A percentile compares a stretch with the other conserved stretches of the same genome.
Conservation (phyloP, 2,113 vertebrate species). For the Pygoscelis adeliae region DNA sequence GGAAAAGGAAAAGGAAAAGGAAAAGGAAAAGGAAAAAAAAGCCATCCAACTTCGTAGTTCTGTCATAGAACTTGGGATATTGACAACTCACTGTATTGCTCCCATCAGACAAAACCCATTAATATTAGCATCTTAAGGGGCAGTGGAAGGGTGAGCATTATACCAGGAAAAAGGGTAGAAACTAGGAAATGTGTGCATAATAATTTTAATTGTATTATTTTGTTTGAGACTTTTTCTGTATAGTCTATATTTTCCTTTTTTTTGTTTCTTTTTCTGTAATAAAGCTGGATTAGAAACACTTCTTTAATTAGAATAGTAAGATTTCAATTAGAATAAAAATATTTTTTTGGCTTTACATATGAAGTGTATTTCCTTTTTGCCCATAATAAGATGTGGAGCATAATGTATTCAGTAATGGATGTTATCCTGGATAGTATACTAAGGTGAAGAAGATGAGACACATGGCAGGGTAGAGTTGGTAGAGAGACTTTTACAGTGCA, state of each 20-base stretch:
- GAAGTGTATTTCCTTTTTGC: not conserved
- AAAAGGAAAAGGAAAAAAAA: not conserved
- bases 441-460: conserved; percentile 38
- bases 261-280: not conserved
- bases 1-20: accelerated
- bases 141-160: not conserved
- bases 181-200: not conserved
- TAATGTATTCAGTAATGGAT: not conserved
- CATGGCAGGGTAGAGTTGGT: not conserved
- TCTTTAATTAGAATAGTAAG: not conserved
- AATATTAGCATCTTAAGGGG: not conserved
- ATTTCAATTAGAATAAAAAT: not conserved
- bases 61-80: not conserved
- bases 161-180: not conserved
- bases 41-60: not conserved
- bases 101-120: not conserved
- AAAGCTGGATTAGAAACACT: not conserved
- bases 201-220: not conserved
- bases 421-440: not conserved
- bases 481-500: not conserved
- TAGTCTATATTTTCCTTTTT: not conserved
- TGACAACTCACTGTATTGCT: not conserved
- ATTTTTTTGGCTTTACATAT: not conserved
- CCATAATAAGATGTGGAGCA: not conserved
- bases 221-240: not conserved